Conservation (phyloP, 2,113 vertebrate species). For the Crotophaga sulcirostris region DNA sequence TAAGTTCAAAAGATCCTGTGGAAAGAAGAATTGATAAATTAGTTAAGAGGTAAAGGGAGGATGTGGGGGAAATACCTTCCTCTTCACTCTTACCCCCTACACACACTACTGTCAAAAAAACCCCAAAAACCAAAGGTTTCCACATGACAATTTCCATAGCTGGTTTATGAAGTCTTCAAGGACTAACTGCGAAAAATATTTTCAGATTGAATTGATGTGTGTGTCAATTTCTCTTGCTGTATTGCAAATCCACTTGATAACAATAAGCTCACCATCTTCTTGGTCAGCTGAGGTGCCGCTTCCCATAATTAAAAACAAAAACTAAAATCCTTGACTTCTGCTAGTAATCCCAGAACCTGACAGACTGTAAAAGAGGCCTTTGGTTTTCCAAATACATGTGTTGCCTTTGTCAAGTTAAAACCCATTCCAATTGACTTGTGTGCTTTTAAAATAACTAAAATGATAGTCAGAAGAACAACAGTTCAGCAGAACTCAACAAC, state of each 20-base stretch:
- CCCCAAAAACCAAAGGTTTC: neutral
- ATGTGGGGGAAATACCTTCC: neutral
- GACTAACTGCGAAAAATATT: neutral
- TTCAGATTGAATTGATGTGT: neutral
- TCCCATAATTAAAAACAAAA: neutral
- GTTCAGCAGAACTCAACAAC: neutral
- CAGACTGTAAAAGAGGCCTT: neutral
- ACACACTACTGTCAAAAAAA: neutral
- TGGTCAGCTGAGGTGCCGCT: neutral
- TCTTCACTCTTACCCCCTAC: neutral
- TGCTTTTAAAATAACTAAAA: conserved; percentile 23
- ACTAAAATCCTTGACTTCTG: neutral
- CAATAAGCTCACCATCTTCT: neutral
- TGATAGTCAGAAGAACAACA: neutral
- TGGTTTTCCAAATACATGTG: conserved; percentile 19
- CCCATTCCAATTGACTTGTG: neutral
- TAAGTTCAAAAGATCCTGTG: neutral
- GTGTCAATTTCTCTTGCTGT: neutral
- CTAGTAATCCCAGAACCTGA: neutral
- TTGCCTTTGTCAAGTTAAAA: conserved; percentile 17
- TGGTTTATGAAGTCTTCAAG: too few species aligned
- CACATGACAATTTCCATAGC: neutral
- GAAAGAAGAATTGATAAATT: neutral
- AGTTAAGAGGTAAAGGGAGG: neutral
- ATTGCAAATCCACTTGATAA: neutral